These are phyloP conservation scores for Acanthurus tractus DNA, from an alignment of 2,797 vertebrate genomes.

Conservation along the genomic window DNA sequence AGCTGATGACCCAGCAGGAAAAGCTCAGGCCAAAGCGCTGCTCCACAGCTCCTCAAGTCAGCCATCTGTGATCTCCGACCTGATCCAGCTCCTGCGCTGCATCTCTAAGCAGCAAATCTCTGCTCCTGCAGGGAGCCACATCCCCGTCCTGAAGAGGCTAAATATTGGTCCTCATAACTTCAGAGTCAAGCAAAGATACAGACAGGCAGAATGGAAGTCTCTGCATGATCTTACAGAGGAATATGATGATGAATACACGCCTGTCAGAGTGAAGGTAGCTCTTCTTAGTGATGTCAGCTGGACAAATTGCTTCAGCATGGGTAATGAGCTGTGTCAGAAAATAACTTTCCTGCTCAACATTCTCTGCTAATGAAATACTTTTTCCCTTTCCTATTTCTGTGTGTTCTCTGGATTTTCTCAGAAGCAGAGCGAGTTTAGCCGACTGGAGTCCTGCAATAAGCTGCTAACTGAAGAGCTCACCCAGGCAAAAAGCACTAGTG, in stretches of 20 bases:
- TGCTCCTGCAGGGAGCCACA: slow-evolving; percentile 76
- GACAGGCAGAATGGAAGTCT: slow-evolving; percentile 67
- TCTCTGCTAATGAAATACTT: slow-evolving; percentile 16
- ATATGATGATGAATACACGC: slow-evolving; percentile 84
- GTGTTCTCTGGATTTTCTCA: slow-evolving; percentile 50
- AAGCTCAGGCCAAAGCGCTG: slow-evolving; percentile 56
- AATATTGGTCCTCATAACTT: slow-evolving; percentile 14
- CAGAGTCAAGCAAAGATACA: slow-evolving; percentile 43
- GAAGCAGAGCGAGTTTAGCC: slow-evolving; percentile 74
- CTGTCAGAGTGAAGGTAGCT: slow-evolving; percentile 82
- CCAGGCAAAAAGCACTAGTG: slow-evolving; percentile 70
- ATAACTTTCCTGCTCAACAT: slow-evolving; percentile 12
- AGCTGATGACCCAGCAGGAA: slow-evolving; percentile 44
- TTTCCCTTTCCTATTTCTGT: slow-evolving; percentile 30
- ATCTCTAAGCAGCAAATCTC: slow-evolving; percentile 70
- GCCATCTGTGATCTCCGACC: slow-evolving; percentile 77
- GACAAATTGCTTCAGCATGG: background rate
- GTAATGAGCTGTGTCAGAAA: slow-evolving; percentile 16
- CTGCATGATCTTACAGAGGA: slow-evolving; percentile 83
- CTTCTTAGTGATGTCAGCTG: slow-evolving; percentile 9
- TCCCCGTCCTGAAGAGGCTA: slow-evolving; percentile 77
- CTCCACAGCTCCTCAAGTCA: slow-evolving; percentile 51
- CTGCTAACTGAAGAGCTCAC: slow-evolving; percentile 81
- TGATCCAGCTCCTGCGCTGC: slow-evolving; percentile 80
- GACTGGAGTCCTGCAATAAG: slow-evolving; percentile 77